Conservation (phyloP, 2,888 invertebrate genomes). For the Disparrhopalites patrizii region DNA sequence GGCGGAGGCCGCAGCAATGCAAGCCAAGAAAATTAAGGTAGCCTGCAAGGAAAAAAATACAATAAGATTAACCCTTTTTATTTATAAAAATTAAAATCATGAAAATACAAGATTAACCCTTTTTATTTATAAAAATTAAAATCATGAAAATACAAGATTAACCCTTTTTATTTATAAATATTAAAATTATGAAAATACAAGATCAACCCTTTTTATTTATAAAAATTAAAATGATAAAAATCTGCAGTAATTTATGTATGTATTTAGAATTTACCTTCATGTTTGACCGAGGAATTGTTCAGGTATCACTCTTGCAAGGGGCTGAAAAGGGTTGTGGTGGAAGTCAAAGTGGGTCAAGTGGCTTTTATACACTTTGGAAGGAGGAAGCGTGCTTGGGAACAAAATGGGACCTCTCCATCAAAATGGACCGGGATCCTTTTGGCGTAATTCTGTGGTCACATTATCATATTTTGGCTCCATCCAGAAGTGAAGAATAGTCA, state of each 20-base stretch:
- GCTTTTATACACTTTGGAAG: background rate
- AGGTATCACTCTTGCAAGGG: background rate
- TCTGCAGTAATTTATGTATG: background rate
- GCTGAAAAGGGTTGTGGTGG: background rate
- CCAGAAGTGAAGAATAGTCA: too few species aligned
- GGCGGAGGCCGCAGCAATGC: constrained; percentile 20
- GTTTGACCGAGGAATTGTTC: background rate
- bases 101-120: background rate
- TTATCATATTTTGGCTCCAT: too few species aligned
- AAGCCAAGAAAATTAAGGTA: constrained; percentile 15
- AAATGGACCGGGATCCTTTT: too few species aligned
- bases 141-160: too few species aligned
- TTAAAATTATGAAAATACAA: background rate
- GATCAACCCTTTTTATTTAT: background rate
- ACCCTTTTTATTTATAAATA: background rate
- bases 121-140: background rate
- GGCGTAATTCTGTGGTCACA: too few species aligned
- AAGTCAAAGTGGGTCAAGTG: background rate
- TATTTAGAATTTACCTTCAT: background rate
- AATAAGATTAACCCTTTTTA: background rate
- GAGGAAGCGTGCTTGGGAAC: too few species aligned
- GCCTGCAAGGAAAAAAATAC: constrained; percentile 1
- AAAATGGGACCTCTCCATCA: too few species aligned
- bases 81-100: too few species aligned
- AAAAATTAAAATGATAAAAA: too few species aligned